Conservation (phyloP, 2,797 vertebrate species). For the Rhincodon typus region DNA sequence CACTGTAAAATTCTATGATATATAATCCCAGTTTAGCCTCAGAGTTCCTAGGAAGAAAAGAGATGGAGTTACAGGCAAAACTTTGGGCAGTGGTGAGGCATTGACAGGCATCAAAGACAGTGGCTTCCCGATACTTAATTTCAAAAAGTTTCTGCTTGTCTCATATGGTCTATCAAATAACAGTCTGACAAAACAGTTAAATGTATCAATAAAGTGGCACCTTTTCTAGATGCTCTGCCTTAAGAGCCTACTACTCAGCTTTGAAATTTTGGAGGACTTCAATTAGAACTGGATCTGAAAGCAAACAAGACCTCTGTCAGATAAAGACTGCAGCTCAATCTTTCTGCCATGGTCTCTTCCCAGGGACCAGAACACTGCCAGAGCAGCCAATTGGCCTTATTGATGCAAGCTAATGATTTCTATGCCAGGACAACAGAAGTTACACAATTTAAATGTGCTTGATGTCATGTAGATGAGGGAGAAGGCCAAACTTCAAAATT, state of each 20-base stretch:
- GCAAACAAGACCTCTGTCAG: not conserved
- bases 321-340: not conserved
- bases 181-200: not conserved
- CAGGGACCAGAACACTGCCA: not conserved
- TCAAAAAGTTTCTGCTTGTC: too few relatives aligned
- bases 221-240: not conserved
- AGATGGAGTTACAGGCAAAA: not conserved
- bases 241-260: not conserved
- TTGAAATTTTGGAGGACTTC: not conserved
- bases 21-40: not conserved
- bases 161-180: too few relatives aligned
- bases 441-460: too few relatives aligned
- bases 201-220: not conserved
- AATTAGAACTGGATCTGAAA: not conserved
- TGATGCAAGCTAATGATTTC: not conserved
- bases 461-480: not conserved
- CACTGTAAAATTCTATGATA: too few relatives aligned
- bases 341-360: not conserved
- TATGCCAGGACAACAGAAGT: not conserved
- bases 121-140: too few relatives aligned
- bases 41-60: not conserved
- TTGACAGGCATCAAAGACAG: too few relatives aligned
- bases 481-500: not conserved
- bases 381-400: not conserved
- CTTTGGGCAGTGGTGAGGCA: too few relatives aligned